A percentile compares a stretch with the other conserved stretches of the same genome.
These are phyloP conservation scores for Tetragonula carbonaria DNA, from an alignment of 2,888 invertebrate species.

Conservation along the genomic window DNA sequence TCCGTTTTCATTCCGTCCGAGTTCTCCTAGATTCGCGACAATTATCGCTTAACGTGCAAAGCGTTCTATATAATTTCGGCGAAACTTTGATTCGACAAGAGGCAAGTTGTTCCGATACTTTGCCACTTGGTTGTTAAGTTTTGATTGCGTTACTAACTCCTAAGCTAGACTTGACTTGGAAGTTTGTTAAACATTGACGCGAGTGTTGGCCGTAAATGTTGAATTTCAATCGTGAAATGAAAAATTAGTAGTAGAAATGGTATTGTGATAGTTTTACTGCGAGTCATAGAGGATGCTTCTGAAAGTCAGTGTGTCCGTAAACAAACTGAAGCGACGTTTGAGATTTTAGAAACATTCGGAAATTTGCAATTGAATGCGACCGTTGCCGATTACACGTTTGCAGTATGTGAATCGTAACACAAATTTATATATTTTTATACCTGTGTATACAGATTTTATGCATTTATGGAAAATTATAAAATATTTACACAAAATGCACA, in stretches of 20 bases:
- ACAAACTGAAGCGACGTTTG: too few relatives aligned
- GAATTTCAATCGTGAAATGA: neutral
- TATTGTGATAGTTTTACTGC: too few relatives aligned
- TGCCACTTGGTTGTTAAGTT: conserved; percentile 30
- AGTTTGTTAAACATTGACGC: conserved; percentile 1
- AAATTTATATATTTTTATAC: too few relatives aligned
- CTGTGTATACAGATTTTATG: too few relatives aligned
- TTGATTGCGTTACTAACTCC: conserved; percentile 42
- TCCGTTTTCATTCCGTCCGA: neutral
- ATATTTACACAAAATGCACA: too few relatives aligned
- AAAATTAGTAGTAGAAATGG: neutral
- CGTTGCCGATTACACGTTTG: too few relatives aligned
- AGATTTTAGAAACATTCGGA: too few relatives aligned
- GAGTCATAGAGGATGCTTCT: too few relatives aligned
- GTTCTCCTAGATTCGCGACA: conserved; percentile 16
- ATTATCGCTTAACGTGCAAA: conserved; percentile 45
- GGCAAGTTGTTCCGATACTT: conserved; percentile 33
- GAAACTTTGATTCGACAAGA: conserved; percentile 5
- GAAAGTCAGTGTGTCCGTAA: too few relatives aligned
- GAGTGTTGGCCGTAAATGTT: neutral
- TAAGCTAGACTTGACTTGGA: conserved; percentile 6
- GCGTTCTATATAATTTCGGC: conserved; percentile 41
- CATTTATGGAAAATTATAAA: too few relatives aligned
- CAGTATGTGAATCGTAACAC: too few relatives aligned
- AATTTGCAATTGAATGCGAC: too few relatives aligned